These are phyloP conservation scores for Papilio xuthus DNA, from an alignment of 1,140 invertebrate genomes.

Conservation along the genomic window DNA sequence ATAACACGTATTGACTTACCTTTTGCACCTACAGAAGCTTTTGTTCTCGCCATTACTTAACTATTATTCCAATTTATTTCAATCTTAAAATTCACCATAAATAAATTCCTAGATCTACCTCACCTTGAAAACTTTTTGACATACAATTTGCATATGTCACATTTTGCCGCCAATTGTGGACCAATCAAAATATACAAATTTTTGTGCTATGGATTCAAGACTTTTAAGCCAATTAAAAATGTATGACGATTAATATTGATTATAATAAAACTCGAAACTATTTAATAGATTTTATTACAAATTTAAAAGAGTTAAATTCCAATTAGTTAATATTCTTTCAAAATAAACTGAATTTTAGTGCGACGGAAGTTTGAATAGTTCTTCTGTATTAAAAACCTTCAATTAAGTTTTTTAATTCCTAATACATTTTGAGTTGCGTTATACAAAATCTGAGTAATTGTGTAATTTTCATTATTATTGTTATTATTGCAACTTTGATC, in stretches of 20 bases:
- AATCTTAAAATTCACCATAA: background rate
- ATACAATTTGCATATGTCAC: conserved; percentile 8
- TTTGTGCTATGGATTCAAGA: background rate
- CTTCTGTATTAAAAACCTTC: no score
- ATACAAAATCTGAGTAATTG: conserved; percentile 1
- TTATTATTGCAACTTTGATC: conserved; percentile 57
- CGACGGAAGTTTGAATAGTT: no score
- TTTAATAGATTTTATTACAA: background rate
- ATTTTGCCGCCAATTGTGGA: conserved; percentile 10
- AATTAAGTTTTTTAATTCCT: background rate
- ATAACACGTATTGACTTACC: conserved; percentile 45
- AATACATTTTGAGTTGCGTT: conserved; percentile 6
- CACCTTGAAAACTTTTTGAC: conserved; percentile 13
- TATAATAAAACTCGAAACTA: background rate
- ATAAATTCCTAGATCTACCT: background rate
- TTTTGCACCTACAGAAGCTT: conserved; percentile 74
- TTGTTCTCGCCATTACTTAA: conserved; percentile 67
- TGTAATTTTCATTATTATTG: background rate
- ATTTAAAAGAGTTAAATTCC: background rate
- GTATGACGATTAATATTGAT: background rate
- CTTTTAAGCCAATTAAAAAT: background rate
- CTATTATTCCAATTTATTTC: background rate
- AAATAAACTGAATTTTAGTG: no score
- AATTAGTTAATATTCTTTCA: no score
- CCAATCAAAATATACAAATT: background rate